Evolutionary conservation across 2,888 invertebrate species (phyloP), one percentile per base, ranked within the genome.

Genomic region (Dendrolimus pini): DNA sequence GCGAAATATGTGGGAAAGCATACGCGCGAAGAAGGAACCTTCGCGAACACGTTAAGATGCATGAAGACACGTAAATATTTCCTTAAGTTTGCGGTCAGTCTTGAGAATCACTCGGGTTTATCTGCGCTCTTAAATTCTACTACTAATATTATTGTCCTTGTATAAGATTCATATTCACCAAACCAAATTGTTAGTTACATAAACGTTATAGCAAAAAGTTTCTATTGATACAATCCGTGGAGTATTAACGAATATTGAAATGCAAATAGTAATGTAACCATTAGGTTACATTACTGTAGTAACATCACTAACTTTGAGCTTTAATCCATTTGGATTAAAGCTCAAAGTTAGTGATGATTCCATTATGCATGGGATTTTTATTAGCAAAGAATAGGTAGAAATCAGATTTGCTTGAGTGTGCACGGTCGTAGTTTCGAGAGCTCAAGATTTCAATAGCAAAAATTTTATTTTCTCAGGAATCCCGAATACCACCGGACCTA

Each of bases 1-100:
- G 92, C 63, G 78, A 75, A 0, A 59, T 88, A 0, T 92, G 92
- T 59, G 83, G 85, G 0, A 91, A 91, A 60, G 78, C 84, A 1
- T 92, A 86, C 57, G 80, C 85, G 1, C 77, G 82, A 41, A 75
- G 68, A 54, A 81, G 77, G 56, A 82, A 78, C 60, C 67, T 86
- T 41, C 71, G 69, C 52, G 80, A 83, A 54, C 88, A 88, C 65
- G 58, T 61, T 0, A 80, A 67, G 56, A 67, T 69, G 0, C 87
- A 87, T 57, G 74, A 75, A n/a, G 52, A 9, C 9, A 58, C 64
- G 9, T 66, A 69, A 0, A 41, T 62, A 7, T 82, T 9, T 47
- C 6, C 81, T 65, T 62, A 72, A 1, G 61, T 78, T 2, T 83
- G 82, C 59, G 77, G 77, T 66, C 42, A 68, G 67, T 54, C 82